phyloP scores from a whole-genome alignment of 2,797 vertebrate genomes.

The Carduelis carduelis region DNA sequence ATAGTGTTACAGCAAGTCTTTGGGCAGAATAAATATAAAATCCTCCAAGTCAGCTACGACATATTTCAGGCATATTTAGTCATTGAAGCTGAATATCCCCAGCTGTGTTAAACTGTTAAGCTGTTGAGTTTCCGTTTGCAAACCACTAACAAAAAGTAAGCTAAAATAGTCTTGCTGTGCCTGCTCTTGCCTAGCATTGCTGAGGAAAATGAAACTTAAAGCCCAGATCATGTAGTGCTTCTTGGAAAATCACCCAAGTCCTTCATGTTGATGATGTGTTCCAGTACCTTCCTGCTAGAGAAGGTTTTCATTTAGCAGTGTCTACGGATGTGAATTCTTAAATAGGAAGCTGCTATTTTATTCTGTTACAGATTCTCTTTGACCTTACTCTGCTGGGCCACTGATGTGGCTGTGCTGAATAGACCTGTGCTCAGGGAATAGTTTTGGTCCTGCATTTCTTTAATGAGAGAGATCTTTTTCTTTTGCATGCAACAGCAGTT shows the following conservation, averaged over 20 bases:
- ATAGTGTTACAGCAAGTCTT: not conserved
- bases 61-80: conserved; percentile 33
- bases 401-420: not conserved
- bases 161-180: conserved; percentile 45
- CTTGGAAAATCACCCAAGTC: not conserved
- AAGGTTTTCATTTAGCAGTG: not conserved
- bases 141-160: conserved; percentile 32
- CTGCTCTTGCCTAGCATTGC: conserved; percentile 16
- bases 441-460: not conserved
- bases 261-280: not conserved
- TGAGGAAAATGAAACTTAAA: conserved; percentile 14
- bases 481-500: not conserved
- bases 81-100: conserved; percentile 51
- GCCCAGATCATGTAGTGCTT: not conserved
- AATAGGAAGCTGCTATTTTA: not conserved
- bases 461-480: not conserved
- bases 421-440: not conserved
- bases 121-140: conserved; percentile 27
- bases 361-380: not conserved
- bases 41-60: not conserved
- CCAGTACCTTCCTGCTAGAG: not conserved
- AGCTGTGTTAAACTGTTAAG: conserved; percentile 57
- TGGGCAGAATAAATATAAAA: conserved; percentile 19
- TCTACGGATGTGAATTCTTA: not conserved
- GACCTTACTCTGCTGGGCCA: not conserved